phyloP scores from a whole-genome alignment of 2,113 vertebrate genomes.

The Callionymus lyra region DNA sequence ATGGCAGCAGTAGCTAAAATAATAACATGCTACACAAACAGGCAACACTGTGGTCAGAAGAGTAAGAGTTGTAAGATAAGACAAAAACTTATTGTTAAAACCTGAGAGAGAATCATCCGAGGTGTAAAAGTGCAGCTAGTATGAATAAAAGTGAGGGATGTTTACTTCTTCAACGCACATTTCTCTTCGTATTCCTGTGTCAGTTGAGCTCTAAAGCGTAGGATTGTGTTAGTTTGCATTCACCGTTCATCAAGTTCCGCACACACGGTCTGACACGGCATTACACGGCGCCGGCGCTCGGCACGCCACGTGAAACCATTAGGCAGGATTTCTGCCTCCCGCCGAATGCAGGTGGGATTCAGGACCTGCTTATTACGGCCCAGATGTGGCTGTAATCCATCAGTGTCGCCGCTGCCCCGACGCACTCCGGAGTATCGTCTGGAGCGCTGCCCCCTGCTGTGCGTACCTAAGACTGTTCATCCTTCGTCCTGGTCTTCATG shows the following conservation, averaged over 20 bases:
- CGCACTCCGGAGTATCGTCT: conserved; percentile 54
- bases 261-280: conserved; percentile 49
- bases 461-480: conserved; percentile 8
- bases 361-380: conserved; percentile 67
- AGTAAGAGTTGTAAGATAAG: no score
- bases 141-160: no score
- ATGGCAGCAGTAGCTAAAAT: no score
- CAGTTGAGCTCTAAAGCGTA: background rate
- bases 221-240: conserved; percentile 24
- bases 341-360: conserved; percentile 60
- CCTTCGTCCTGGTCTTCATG: conserved; percentile 2
- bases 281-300: conserved; percentile 46
- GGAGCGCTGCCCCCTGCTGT: conserved; percentile 30
- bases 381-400: conserved; percentile 63
- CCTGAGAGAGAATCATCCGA: no score
- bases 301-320: conserved; percentile 53
- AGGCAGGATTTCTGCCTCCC: conserved; percentile 51
- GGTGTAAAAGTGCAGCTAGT: no score
- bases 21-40: no score
- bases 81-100: no score
- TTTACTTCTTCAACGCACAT: no score
- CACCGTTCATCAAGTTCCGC: conserved; percentile 34
- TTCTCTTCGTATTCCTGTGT: no score
- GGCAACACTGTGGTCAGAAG: no score
- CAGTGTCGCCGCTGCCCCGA: conserved; percentile 52